phyloP scores from a whole-genome alignment of 2,797 vertebrate species.

The Apodemus agrarius region DNA sequence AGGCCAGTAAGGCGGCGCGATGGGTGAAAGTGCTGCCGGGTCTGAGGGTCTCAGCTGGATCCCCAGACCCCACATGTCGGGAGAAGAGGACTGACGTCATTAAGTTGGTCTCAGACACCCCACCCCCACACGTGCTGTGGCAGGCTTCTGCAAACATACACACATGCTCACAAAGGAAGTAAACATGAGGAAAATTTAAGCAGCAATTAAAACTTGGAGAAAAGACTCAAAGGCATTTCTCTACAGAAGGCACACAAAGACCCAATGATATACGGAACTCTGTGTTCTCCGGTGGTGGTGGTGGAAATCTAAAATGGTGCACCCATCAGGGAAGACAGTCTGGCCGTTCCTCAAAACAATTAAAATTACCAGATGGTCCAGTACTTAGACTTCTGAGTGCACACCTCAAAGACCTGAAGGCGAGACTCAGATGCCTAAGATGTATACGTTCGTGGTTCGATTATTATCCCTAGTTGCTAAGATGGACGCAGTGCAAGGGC shows the following conservation, averaged over 20 bases:
- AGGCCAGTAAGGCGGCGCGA: background rate
- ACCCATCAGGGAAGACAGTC: background rate
- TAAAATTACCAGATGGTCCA: background rate
- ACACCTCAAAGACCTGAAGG: background rate
- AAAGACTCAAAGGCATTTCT: background rate
- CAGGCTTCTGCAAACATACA: background rate
- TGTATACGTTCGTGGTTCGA: fast-evolving
- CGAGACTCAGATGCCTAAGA: background rate
- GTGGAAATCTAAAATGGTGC: background rate
- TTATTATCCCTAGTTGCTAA: background rate
- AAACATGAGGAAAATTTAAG: background rate
- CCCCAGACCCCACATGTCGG: background rate
- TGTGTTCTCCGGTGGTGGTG: background rate
- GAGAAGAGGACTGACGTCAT: background rate
- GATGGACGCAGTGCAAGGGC: background rate
- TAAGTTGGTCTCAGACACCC: background rate
- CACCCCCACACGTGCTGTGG: no score
- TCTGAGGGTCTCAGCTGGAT: background rate
- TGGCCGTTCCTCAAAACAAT: background rate
- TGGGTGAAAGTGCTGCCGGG: background rate
- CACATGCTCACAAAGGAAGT: background rate
- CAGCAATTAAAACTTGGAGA: background rate
- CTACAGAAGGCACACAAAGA: background rate
- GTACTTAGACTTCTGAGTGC: background rate
- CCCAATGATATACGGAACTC: background rate